A percentile compares a stretch with the other conserved stretches of the same genome.
Evolutionary conservation across 1,140 invertebrate species (phyloP).

Genomic region (Drosophila littoralis): DNA sequence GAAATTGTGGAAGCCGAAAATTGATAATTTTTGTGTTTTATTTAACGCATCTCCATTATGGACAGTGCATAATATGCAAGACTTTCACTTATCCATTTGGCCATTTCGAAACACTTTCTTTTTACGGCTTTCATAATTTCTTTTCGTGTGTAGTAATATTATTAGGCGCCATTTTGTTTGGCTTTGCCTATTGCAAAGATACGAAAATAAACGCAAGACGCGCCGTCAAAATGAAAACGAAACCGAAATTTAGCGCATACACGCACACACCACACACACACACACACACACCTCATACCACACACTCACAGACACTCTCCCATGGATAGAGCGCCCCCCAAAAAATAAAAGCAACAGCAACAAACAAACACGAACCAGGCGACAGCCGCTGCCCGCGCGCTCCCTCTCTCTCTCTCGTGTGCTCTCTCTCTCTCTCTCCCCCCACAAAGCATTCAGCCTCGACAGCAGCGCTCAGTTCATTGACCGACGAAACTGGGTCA

Average conservation of each 20-base stretch:
- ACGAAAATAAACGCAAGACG: slow-evolving; percentile 77
- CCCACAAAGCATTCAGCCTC: slow-evolving; percentile 47
- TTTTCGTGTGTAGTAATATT: slow-evolving; percentile 66
- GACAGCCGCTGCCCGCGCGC: slow-evolving; percentile 18
- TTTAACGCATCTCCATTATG: slow-evolving; percentile 16
- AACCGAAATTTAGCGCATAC: slow-evolving; percentile 79
- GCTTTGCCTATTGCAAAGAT: slow-evolving; percentile 77
- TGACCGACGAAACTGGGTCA: slow-evolving; percentile 79
- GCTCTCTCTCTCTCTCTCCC: slow-evolving; percentile 12
- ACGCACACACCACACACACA: slow-evolving; percentile 38
- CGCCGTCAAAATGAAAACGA: slow-evolving; percentile 75
- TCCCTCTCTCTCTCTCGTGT: not conserved
- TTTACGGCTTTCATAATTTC: slow-evolving; percentile 80
- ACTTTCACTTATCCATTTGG: slow-evolving; percentile 73
- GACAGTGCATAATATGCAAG: slow-evolving; percentile 30
- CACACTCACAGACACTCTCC: slow-evolving; percentile 22
- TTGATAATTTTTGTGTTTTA: slow-evolving; percentile 45
- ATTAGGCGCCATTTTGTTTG: slow-evolving; percentile 72
- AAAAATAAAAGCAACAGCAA: slow-evolving; percentile 32
- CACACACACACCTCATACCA: slow-evolving; percentile 27
- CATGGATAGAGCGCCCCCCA: slow-evolving; percentile 47
- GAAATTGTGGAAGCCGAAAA: slow-evolving; percentile 51
- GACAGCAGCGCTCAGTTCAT: slow-evolving; percentile 72
- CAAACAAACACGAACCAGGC: slow-evolving; percentile 30
- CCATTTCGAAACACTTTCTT: slow-evolving; percentile 82